phyloP scores from a whole-genome alignment of 2,888 invertebrate species.

The Harpalus rufipes region DNA sequence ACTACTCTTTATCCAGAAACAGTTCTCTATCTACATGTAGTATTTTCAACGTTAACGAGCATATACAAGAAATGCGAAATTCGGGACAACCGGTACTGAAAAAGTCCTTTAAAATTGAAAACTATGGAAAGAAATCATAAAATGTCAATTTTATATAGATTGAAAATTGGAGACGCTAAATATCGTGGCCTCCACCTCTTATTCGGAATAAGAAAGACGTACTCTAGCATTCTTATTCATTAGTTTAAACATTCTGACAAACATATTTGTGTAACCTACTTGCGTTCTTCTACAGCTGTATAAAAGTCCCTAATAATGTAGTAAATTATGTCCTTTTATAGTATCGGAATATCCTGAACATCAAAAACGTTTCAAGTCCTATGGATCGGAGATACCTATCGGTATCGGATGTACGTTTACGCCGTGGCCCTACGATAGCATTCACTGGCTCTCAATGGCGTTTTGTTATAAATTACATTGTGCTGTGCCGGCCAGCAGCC shows the following conservation, averaged over 20 bases:
- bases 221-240: too few relatives aligned
- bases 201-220: too few relatives aligned
- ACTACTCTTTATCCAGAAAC: not conserved
- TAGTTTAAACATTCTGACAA: too few relatives aligned
- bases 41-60: not conserved
- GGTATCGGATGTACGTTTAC: not conserved
- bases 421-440: constrained; percentile 20
- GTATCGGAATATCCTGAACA: not conserved
- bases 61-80: too few relatives aligned
- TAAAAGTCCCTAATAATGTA: not conserved
- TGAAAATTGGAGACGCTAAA: too few relatives aligned
- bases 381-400: constrained; percentile 1
- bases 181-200: too few relatives aligned
- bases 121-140: too few relatives aligned
- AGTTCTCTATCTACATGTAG: constrained; percentile 7
- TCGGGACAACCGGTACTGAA: too few relatives aligned
- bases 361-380: constrained; percentile 21
- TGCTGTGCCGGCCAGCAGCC: constrained; percentile 10
- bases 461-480: constrained; percentile 64
- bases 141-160: too few relatives aligned
- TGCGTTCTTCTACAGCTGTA: too few relatives aligned
- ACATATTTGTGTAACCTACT: too few relatives aligned
- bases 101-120: too few relatives aligned
- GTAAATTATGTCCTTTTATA: not conserved
- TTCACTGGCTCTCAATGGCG: constrained; percentile 45